These are phyloP conservation scores for Penaeus vannamei DNA, from an alignment of 1,140 invertebrate species.

Conservation along the genomic window DNA sequence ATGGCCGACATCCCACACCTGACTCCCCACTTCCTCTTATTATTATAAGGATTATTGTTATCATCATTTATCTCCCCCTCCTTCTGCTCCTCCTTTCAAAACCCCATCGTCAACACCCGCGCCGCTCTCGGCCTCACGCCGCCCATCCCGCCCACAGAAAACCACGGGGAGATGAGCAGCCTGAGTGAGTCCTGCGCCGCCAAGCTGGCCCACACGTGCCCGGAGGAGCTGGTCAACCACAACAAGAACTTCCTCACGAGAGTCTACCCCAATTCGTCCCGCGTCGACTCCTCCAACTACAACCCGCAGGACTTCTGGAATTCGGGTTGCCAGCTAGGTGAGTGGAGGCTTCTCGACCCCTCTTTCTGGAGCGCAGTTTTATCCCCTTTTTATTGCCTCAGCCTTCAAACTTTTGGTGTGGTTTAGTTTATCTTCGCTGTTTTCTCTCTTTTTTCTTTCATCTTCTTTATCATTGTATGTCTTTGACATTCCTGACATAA, in stretches of 20 bases:
- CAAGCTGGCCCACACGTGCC: constrained; percentile 72
- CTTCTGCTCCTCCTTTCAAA: no score
- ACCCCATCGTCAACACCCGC: no score
- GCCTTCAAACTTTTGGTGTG: not conserved
- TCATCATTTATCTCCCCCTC: no score
- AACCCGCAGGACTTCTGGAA: constrained; percentile 78
- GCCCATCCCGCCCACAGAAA: constrained; percentile 32
- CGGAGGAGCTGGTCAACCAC: constrained; percentile 76
- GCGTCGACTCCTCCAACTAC: constrained; percentile 77
- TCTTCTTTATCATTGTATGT: not conserved
- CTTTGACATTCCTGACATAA: no score
- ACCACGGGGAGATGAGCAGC: constrained; percentile 58
- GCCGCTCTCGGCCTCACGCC: no score
- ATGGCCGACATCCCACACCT: no score
- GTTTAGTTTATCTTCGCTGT: not conserved
- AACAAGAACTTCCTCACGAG: constrained; percentile 75
- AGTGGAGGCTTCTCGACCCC: constrained; percentile 70
- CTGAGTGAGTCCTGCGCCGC: constrained; percentile 68
- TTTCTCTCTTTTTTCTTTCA: not conserved
- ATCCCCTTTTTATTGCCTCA: not conserved
- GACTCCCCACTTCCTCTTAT: no score
- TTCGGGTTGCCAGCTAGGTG: constrained; percentile 77
- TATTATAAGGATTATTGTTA: no score
- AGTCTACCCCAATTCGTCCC: constrained; percentile 75
- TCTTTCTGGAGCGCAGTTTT: not conserved